Base-by-base conservation (phyloP, 2,797 vertebrate species). In the Melanotaenia parkinsoni region DNA sequence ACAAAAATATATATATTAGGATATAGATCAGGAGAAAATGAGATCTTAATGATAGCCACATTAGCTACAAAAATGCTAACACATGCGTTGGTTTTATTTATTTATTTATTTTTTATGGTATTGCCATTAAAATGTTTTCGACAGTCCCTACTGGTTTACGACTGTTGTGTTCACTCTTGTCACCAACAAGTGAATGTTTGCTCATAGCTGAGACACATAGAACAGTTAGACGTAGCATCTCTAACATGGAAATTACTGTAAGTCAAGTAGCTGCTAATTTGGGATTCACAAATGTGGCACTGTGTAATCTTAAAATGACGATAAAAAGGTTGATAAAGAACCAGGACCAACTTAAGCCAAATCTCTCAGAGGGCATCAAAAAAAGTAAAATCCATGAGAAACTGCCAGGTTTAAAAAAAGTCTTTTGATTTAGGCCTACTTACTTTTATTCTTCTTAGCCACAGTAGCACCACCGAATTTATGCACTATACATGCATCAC, bases 401-500 rank as follows among this genome's bases (percentile, higher is more conserved):
- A 26, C 24, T 54, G 22, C 16, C 14, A 57, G 26, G 13, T 56
- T 18, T 35, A 32, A 16, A 24, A 12, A 53, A 26, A 13, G 37
- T 35, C 28, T 12, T 50, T 37, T 50, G 35, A n/a, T 50, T 50
- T 22, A 22, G 10, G n/a, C 32, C 53, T 65, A 11, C 60, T 33
- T 40, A 47, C 65, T 57, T 33, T n/a, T 32, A 66, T 33, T 51
- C 5, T 33, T 72, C 24, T 72, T 20, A 53, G 38, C 53, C 0
- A 10, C 54, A 58, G 30, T 63, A 11, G 68, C 67, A 28, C 53
- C 30, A 38, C 10, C 56, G 51, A 74, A 63, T 67, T 38, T 28
- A 51, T 73, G 57, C 80, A 24, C 12, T 0, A 2, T 54, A 37
- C 69, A 74, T 53, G 51, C 57, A 56, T 56, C 37, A 32, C 35